Conservation (phyloP, 2,888 invertebrate genomes). For the Peribatodes rhomboidaria region DNA sequence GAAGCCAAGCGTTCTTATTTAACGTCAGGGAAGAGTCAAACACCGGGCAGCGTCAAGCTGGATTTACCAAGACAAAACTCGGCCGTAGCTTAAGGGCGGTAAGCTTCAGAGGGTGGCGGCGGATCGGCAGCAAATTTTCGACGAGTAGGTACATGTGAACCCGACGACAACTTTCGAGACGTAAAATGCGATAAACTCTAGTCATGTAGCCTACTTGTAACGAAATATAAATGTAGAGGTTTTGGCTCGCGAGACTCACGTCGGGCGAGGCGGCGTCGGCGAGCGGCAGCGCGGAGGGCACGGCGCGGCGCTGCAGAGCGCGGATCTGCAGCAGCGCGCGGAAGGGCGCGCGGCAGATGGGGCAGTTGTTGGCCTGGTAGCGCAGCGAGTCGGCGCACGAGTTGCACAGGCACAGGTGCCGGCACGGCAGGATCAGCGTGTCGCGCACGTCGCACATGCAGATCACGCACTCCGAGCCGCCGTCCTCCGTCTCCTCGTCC, state of each 20-base stretch:
- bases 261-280: conserved; percentile 73
- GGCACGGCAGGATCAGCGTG: conserved; percentile 98
- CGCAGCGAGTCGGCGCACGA: conserved; percentile 98
- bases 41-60: neutral
- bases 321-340: conserved; percentile 98
- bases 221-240: neutral
- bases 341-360: conserved; percentile 99
- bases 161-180: neutral
- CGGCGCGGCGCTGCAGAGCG: conserved; percentile 90
- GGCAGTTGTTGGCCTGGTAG: conserved; percentile 97
- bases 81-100: neutral
- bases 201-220: neutral
- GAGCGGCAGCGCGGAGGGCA: conserved; percentile 47
- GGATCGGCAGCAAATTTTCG: neutral
- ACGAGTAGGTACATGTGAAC: neutral
- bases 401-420: conserved; percentile 98
- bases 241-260: conserved; percentile 72
- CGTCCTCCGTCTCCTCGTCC: conserved; percentile 96
- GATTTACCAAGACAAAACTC: neutral
- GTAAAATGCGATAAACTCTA: neutral
- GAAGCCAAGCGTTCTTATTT: neutral
- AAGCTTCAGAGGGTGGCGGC: neutral
- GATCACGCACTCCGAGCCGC: conserved; percentile 99
- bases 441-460: conserved; percentile 99
- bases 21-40: neutral